phyloP scores from a whole-genome alignment of 2,797 vertebrate genomes.

The Anguilla obscura region DNA sequence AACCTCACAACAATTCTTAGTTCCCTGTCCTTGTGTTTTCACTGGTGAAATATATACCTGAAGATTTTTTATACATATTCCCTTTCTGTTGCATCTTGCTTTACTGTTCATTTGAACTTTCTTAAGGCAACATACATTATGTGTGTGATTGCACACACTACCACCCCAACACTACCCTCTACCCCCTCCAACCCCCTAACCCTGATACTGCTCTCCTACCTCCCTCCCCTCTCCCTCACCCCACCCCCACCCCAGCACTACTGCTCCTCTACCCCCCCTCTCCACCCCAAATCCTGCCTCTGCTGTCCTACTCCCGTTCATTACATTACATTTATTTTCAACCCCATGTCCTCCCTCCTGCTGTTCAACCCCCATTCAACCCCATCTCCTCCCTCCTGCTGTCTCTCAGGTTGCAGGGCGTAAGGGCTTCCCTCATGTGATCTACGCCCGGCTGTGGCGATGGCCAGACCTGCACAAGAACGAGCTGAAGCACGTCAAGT shows the following conservation, averaged over 20 bases:
- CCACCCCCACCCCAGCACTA: neutral
- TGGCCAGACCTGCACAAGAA: constrained; percentile 84
- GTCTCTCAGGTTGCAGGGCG: constrained; percentile 72
- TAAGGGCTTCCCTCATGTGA: constrained; percentile 80
- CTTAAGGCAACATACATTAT: neutral
- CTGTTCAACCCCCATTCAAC: neutral
- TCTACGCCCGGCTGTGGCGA: constrained; percentile 78
- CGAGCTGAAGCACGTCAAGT: constrained; percentile 77
- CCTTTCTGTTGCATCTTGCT: neutral
- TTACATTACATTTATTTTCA: no score
- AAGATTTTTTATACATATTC: neutral
- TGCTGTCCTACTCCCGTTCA: neutral
- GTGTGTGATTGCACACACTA: neutral
- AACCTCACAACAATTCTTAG: neutral
- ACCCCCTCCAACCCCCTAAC: neutral
- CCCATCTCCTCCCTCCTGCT: neutral
- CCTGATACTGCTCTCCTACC: neutral
- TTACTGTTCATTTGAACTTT: neutral
- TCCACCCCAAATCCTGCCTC: neutral
- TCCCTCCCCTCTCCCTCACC: neutral
- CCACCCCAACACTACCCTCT: neutral
- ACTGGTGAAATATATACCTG: neutral
- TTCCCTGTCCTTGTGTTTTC: neutral
- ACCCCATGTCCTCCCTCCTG: neutral
- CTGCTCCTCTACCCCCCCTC: neutral